Percentiles rank a stretch among this genome's conserved stretches.
These are phyloP conservation scores for Chironomus tentans DNA, from an alignment of 2,888 invertebrate species.

Conservation along the genomic window DNA sequence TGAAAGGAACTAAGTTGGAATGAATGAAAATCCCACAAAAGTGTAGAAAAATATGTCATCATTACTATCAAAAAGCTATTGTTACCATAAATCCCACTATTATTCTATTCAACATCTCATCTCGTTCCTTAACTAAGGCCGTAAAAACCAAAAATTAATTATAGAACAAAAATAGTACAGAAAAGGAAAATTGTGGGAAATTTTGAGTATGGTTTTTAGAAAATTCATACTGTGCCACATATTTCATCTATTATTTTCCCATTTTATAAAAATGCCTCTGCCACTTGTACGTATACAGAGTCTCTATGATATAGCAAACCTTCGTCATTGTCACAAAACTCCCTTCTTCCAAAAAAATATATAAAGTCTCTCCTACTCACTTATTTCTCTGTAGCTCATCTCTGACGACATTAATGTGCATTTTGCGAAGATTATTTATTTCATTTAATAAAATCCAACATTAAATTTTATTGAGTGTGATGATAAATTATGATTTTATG, in stretches of 20 bases:
- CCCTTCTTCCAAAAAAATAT: neutral
- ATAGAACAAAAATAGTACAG: conserved; percentile 4
- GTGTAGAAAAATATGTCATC: neutral
- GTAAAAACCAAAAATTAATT: conserved; percentile 24
- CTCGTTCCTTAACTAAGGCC: neutral
- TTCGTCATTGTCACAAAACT: conserved; percentile 21
- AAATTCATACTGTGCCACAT: neutral
- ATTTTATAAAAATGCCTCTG: conserved; percentile 13
- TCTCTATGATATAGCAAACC: neutral
- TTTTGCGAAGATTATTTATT: conserved; percentile 21
- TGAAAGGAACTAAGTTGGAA: too few species aligned
- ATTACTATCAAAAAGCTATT: neutral
- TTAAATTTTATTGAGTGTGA: conserved; percentile 24
- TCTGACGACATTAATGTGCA: conserved; percentile 10
- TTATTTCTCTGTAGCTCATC: neutral
- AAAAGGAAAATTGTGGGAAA: conserved; percentile 22
- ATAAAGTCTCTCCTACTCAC: neutral
- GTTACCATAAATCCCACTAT: conserved; percentile 21
- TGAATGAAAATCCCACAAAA: neutral
- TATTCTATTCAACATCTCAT: neutral
- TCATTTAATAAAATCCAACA: conserved; percentile 23
- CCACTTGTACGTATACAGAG: neutral
- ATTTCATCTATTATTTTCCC: conserved; percentile 23
- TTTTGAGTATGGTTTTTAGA: neutral
- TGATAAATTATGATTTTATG: conserved; percentile 18